These are phyloP conservation scores for Ctenochaetus hawaiiensis DNA, from an alignment of 2,797 vertebrate genomes.

Conservation along the genomic window DNA sequence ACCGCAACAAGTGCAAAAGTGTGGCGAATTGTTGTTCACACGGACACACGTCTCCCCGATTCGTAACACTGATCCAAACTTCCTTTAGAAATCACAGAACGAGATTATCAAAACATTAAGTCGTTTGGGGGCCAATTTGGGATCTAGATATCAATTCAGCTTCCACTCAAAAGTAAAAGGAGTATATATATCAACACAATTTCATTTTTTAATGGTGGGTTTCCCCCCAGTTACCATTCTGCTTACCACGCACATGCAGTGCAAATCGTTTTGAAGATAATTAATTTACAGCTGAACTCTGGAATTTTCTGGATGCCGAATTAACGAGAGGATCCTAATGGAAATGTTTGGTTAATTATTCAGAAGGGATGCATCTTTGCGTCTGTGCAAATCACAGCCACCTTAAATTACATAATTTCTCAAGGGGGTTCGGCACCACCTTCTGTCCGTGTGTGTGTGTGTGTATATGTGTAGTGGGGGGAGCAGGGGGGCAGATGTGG, in stretches of 20 bases:
- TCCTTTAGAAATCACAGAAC: neutral
- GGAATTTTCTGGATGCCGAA: neutral
- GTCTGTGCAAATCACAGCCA: neutral
- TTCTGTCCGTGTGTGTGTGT: neutral
- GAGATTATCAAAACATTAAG: no score
- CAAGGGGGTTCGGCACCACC: neutral
- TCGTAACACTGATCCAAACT: neutral
- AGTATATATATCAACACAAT: no score
- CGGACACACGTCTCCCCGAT: neutral
- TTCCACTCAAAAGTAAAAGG: neutral
- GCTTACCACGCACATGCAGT: neutral
- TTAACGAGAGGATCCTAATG: neutral
- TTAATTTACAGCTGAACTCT: neutral
- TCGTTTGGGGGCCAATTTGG: fast-evolving
- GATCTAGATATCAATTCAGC: neutral
- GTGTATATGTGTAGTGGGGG: no score
- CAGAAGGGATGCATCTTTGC: neutral
- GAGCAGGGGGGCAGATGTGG: neutral
- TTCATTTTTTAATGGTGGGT: neutral
- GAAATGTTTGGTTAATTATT: neutral
- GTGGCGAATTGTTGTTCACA: conserved; percentile 32
- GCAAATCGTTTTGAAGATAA: neutral
- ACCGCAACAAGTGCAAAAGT: conserved; percentile 80
- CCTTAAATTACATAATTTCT: conserved; percentile 4
- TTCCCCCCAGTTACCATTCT: neutral